A percentile compares a stretch with the other conserved stretches of the same genome.
Conservation (phyloP, 2,797 vertebrate species). For the Paramormyrops hopkinsi region DNA sequence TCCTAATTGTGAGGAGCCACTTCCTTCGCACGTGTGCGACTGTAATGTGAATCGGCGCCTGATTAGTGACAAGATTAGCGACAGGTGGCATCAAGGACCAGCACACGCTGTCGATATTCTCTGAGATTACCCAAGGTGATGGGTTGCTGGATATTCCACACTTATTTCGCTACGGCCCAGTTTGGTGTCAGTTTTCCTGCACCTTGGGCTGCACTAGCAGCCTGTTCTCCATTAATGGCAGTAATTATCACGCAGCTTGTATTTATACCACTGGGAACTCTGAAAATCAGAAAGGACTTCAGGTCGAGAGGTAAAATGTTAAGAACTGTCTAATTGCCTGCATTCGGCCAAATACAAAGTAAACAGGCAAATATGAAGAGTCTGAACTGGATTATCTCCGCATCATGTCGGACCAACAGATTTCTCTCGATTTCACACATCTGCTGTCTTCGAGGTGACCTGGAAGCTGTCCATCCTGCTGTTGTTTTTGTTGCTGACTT, state of each 20-base stretch:
- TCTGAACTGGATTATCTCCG: background rate
- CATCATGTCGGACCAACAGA: background rate
- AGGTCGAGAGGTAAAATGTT: background rate
- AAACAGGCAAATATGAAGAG: background rate
- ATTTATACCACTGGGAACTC: background rate
- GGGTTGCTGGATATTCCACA: background rate
- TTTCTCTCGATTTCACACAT: background rate
- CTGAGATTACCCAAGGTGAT: background rate
- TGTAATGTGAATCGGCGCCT: conserved; percentile 50
- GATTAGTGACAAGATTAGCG: conserved; percentile 47
- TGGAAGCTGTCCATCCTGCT: background rate
- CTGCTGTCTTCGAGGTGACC: background rate
- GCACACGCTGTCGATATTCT: background rate
- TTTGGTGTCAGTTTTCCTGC: background rate
- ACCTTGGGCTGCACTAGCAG: background rate
- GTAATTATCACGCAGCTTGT: background rate
- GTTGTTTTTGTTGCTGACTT: background rate
- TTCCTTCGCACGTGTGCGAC: conserved; percentile 25
- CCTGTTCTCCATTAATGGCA: background rate
- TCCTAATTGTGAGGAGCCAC: conserved; percentile 40
- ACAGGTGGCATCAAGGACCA: conserved; percentile 1
- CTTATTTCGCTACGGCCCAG: background rate
- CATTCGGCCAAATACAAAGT: background rate
- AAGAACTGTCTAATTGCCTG: background rate
- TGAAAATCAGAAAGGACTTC: background rate